A percentile compares a stretch with the other conserved stretches of the same genome.
Evolutionary conservation across 2,113 vertebrate species (phyloP).

Genomic region (Syngnathus typhle): DNA sequence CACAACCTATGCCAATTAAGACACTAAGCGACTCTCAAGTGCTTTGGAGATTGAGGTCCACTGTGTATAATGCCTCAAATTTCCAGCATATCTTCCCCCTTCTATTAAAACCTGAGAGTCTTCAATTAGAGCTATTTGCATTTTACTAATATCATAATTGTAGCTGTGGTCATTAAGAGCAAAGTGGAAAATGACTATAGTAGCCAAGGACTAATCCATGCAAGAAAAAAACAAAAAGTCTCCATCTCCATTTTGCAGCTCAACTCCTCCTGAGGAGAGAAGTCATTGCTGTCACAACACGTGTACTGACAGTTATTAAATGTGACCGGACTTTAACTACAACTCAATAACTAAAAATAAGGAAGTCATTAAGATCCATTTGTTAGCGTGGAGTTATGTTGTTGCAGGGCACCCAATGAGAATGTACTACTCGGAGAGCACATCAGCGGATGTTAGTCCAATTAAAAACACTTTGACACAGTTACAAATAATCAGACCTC

Average conservation of each 20-base stretch:
- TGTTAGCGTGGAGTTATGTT: constrained; percentile 34
- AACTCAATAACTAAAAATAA: constrained; percentile 64
- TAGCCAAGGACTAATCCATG: constrained; percentile 59
- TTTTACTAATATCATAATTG: constrained; percentile 78
- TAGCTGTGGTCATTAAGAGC: constrained; percentile 70
- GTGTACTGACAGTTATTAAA: constrained; percentile 49
- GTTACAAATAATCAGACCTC: not conserved
- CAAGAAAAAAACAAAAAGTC: constrained; percentile 49
- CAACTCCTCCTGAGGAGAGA: constrained; percentile 24
- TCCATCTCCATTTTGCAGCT: constrained; percentile 17
- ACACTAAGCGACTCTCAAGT: constrained; percentile 72
- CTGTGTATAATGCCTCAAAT: constrained; percentile 67
- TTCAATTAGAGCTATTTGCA: constrained; percentile 77
- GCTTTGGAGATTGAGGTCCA: constrained; percentile 69
- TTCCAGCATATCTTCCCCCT: constrained; percentile 53
- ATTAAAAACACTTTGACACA: not conserved
- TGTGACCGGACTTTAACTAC: constrained; percentile 55
- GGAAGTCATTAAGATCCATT: constrained; percentile 47
- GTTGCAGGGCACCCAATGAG: constrained; percentile 24
- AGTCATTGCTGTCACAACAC: constrained; percentile 21
- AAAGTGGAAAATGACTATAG: constrained; percentile 68
- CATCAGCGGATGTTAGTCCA: constrained; percentile 1
- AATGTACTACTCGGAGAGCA: not conserved
- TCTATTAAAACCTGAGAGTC: constrained; percentile 69
- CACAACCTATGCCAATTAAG: constrained; percentile 71